Base-by-base conservation (phyloP, 2,888 invertebrate genomes). In the Cheilosia vernalis region DNA sequence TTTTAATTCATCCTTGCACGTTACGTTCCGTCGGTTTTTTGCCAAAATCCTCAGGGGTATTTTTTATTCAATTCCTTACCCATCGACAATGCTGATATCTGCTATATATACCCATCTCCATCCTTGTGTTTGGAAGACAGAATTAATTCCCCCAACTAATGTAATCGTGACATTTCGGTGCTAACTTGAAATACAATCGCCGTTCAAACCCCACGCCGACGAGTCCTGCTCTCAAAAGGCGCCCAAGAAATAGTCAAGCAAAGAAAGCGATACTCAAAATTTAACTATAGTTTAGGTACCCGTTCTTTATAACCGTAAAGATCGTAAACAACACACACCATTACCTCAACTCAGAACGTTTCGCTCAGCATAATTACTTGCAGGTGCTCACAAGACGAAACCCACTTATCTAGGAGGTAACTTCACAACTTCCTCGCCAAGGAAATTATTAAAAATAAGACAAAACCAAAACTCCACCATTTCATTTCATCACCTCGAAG, bases 281-380 rank as follows among this genome's bases (percentile, higher is more conserved):
- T 15, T 51, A 58, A 66, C 27, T 42, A 53, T 6, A 10, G n/a
- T n/a, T n/a, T 44, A 61, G 44, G 51, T 37, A 61, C 9, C 61
- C 19, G 44, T 24, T 24, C 49, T 27, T 47, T 37, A 63, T 21
- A 64, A 64, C 53, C 44, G 49, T 51, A 19, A 30, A 53, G 61
- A 47, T 61, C 77, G 60, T 70, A 70, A 70, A 78, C 64, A 79
- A 79, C 42, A n/a, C 44, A 64, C 42, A 66, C 51, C 64, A 72
- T 72, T 51, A 66, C 42, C 42, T 66, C 70, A 78, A 79, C 60
- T 72, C 79, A 79, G 72, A 72, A 56, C 37, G 44, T 21, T 30
- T 51, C 42, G 42, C 21, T 64, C 72, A 64, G 64, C 44, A 72
- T 79, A 79, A 79, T 72, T 70, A 79, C 70, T 44, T 66, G 58